Conservation (phyloP, 2,888 invertebrate genomes). For the Nipponacmea schrenckii region DNA sequence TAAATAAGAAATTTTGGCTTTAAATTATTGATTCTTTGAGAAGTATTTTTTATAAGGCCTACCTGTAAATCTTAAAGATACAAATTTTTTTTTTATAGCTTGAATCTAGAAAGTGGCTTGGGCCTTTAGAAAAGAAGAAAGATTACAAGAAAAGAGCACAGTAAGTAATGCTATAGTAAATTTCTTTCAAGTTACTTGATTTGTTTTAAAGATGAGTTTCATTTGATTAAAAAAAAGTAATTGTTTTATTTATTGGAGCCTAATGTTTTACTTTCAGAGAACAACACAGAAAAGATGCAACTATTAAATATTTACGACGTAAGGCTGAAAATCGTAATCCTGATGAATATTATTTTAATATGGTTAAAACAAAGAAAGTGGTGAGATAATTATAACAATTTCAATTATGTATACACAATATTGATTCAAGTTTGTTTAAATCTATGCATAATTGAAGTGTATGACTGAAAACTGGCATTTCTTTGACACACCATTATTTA, state of each 20-base stretch:
- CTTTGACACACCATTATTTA: too few relatives aligned
- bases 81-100: conserved; percentile 46
- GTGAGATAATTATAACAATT: conserved; percentile 37
- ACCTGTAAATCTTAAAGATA: too few relatives aligned
- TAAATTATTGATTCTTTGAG: too few relatives aligned
- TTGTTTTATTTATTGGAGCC: too few relatives aligned
- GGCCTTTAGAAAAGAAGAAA: conserved; percentile 66
- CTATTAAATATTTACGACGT: conserved; percentile 82
- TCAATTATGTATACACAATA: too few relatives aligned
- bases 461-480: too few relatives aligned
- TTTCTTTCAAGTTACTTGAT: too few relatives aligned
- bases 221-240: too few relatives aligned
- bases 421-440: background rate
- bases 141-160: conserved; percentile 65
- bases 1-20: too few relatives aligned
- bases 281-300: conserved; percentile 83
- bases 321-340: conserved; percentile 92
- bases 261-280: conserved; percentile 70
- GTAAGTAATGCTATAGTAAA: conserved; percentile 43
- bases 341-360: conserved; percentile 92
- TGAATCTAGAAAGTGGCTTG: conserved; percentile 57
- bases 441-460: too few relatives aligned
- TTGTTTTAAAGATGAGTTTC: too few relatives aligned
- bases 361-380: conserved; percentile 58
- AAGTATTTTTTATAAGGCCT: too few relatives aligned